phyloP scores from a whole-genome alignment of 2,888 invertebrate species.

The Melangyna quadrimaculata region DNA sequence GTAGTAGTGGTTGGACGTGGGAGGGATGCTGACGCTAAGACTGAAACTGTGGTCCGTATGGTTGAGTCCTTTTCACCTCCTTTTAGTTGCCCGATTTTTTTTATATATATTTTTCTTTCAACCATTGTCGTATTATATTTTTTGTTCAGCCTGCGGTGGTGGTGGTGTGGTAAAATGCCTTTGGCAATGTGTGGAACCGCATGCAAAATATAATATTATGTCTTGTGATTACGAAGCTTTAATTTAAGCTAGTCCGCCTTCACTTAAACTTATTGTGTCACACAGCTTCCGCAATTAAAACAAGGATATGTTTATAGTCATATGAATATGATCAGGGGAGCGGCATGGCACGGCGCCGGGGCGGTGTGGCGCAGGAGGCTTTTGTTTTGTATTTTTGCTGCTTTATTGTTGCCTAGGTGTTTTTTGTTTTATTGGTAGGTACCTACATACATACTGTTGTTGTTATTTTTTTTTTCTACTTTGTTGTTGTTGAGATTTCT shows the following conservation, averaged over 20 bases:
- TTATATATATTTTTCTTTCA: constrained; percentile 10
- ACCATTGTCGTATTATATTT: constrained; percentile 20
- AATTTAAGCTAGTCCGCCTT: constrained; percentile 49
- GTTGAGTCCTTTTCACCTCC: constrained; percentile 21
- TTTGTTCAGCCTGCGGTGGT: constrained; percentile 4
- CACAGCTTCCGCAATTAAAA: constrained; percentile 60
- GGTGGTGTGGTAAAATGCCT: constrained; percentile 21
- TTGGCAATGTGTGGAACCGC: constrained; percentile 43
- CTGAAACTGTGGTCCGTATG: neutral
- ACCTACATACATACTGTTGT: no score
- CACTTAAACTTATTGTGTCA: constrained; percentile 47
- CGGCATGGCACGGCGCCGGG: neutral
- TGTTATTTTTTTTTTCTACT: neutral
- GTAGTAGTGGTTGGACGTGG: no score
- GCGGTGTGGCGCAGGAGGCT: neutral
- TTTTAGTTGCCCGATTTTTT: neutral
- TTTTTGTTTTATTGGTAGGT: constrained; percentile 19
- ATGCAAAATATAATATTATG: constrained; percentile 55
- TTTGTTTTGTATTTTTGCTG: constrained; percentile 29
- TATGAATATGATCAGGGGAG: neutral
- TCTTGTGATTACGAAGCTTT: constrained; percentile 49
- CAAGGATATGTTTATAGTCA: constrained; percentile 49
- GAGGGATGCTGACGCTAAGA: neutral
- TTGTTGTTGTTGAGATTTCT: constrained; percentile 27
- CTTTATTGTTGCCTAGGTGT: constrained; percentile 31